Percentiles rank a stretch among this genome's conserved stretches.
Conservation (phyloP, 2,888 invertebrate genomes). For the Buathra laborator region DNA sequence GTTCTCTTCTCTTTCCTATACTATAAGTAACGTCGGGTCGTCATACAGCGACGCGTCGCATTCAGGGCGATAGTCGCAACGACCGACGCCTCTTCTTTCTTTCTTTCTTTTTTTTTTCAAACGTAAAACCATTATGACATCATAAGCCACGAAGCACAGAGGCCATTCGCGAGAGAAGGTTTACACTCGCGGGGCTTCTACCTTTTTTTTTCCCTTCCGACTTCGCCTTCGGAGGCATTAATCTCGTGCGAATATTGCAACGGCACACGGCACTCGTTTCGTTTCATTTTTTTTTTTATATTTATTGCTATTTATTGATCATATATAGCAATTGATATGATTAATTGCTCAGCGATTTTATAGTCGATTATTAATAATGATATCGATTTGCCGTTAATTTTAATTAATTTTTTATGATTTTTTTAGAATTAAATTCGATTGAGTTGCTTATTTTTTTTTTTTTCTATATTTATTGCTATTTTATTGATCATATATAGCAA, state of each 20-base stretch:
- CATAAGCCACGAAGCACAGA: constrained; percentile 78
- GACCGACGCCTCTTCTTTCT: neutral
- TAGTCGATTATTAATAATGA: neutral
- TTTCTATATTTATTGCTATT: neutral
- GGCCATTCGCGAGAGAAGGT: constrained; percentile 77
- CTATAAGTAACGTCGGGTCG: constrained; percentile 2
- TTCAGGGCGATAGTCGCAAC: neutral
- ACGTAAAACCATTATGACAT: constrained; percentile 79
- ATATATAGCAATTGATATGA: neutral
- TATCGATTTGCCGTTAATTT: neutral
- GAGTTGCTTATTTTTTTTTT: too few relatives aligned
- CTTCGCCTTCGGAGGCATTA: neutral
- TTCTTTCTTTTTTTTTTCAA: constrained; percentile 36
- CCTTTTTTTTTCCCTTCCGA: constrained; percentile 25
- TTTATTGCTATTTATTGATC: neutral
- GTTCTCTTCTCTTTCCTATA: neutral
- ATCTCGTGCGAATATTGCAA: constrained; percentile 1
- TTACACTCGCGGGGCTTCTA: constrained; percentile 74
- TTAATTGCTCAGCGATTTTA: neutral
- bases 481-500: too few relatives aligned
- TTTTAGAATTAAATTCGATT: neutral
- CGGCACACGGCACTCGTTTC: neutral
- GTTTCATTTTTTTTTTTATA: neutral
- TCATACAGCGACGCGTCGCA: constrained; percentile 2
- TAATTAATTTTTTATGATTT: neutral